These are phyloP conservation scores for Zygogramma bicolorata DNA, from an alignment of 2,888 invertebrate species.

Conservation along the genomic window DNA sequence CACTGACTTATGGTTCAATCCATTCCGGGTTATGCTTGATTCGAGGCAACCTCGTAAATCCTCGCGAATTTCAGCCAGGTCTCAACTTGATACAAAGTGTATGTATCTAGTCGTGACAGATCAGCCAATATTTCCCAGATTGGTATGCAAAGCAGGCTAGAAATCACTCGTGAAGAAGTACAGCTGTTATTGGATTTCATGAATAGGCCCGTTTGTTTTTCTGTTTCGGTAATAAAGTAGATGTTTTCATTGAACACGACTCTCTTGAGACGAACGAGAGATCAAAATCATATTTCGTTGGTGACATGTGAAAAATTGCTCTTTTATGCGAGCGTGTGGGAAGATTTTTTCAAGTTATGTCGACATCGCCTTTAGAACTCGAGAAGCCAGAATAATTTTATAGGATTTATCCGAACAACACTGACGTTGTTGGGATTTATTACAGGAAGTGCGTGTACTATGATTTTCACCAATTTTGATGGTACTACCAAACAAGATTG, in stretches of 20 bases:
- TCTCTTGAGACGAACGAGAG: conserved; percentile 59
- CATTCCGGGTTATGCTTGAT: conserved; percentile 3
- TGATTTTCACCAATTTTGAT: too few relatives aligned
- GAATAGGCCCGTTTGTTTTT: conserved; percentile 54
- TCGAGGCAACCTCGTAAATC: background rate
- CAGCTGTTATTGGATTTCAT: conserved; percentile 65
- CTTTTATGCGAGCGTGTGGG: conserved; percentile 61
- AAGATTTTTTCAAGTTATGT: conserved; percentile 56
- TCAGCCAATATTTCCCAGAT: conserved; percentile 56
- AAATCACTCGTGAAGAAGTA: conserved; percentile 64
- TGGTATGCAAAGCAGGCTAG: conserved; percentile 62
- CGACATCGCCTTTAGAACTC: background rate
- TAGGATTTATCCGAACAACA: background rate
- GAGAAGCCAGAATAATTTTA: background rate
- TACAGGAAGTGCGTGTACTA: too few relatives aligned
- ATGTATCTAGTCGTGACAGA: conserved; percentile 51
- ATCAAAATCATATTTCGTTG: conserved; percentile 64
- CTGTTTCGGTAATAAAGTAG: conserved; percentile 63
- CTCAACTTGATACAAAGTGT: conserved; percentile 34
- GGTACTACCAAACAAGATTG: too few relatives aligned
- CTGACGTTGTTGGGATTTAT: too few relatives aligned
- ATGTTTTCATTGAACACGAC: conserved; percentile 64
- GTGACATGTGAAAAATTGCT: conserved; percentile 65
- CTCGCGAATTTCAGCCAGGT: background rate
- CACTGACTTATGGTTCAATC: conserved; percentile 8